These are phyloP conservation scores for Lindbergichthys nudifrons DNA, from an alignment of 2,797 vertebrate species.

Conservation along the genomic window DNA sequence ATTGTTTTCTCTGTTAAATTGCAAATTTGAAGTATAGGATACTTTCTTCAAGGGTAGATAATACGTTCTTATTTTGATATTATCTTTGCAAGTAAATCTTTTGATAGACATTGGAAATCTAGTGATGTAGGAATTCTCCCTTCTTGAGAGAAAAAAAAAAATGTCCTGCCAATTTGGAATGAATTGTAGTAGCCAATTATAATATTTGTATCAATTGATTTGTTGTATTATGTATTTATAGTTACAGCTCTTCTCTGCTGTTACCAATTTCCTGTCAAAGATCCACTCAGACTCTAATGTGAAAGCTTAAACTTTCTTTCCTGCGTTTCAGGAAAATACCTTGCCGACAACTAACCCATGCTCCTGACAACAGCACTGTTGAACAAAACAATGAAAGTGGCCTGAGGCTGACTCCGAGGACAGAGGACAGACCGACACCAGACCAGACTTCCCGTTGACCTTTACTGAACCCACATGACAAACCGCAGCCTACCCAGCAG, in stretches of 20 bases:
- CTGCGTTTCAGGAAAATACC: slow-evolving; percentile 91
- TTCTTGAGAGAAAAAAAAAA: too few relatives aligned
- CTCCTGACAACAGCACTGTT: slow-evolving; percentile 59
- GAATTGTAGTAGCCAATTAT: too few relatives aligned
- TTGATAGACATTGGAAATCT: not conserved
- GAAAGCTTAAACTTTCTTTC: not conserved
- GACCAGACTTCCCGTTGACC: slow-evolving; percentile 77
- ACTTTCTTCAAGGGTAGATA: not conserved
- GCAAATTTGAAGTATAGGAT: not conserved
- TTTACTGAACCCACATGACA: slow-evolving; percentile 82
- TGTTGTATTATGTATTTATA: too few relatives aligned
- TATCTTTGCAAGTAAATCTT: not conserved
- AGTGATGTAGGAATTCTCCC: too few relatives aligned
- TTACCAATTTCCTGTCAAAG: not conserved
- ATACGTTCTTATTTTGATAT: not conserved
- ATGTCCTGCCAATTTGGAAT: too few relatives aligned
- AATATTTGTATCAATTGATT: too few relatives aligned
- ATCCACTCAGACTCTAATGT: not conserved
- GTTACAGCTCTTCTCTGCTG: not conserved
- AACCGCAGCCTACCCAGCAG: slow-evolving; percentile 90
- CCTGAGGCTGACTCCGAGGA: slow-evolving; percentile 59
- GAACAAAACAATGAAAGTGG: slow-evolving; percentile 64
- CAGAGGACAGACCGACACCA: slow-evolving; percentile 65
- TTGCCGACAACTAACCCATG: slow-evolving; percentile 92
- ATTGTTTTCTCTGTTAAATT: not conserved